A percentile compares a stretch with the other conserved stretches of the same genome.
These are phyloP conservation scores for Amiota communis DNA, from an alignment of 2,888 invertebrate genomes.

Conservation along the genomic window DNA sequence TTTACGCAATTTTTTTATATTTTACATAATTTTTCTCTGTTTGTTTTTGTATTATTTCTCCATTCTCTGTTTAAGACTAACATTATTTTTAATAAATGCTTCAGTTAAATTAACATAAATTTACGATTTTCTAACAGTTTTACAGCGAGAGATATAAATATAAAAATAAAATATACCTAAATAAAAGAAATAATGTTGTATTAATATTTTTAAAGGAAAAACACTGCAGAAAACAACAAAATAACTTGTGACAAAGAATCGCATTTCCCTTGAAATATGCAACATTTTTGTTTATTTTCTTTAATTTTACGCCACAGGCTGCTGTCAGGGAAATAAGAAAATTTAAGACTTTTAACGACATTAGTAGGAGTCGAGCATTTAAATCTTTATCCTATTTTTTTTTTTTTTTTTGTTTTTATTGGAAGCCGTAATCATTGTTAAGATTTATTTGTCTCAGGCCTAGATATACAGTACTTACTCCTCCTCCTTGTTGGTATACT, in stretches of 20 bases:
- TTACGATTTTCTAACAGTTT: slow-evolving; percentile 59
- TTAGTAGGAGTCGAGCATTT: background rate
- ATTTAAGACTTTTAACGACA: background rate
- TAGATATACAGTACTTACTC: background rate
- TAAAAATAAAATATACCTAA: too few species aligned
- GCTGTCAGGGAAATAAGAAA: background rate
- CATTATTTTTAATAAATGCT: slow-evolving; percentile 59
- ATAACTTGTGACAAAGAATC: background rate
- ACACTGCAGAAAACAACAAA: slow-evolving; percentile 24
- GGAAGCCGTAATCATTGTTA: background rate
- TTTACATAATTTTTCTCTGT: too few species aligned
- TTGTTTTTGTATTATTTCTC: background rate
- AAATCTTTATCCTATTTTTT: background rate
- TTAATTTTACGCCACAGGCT: slow-evolving; percentile 5
- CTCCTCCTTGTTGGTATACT: background rate
- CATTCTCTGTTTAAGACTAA: background rate
- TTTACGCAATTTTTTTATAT: background rate
- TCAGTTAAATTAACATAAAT: slow-evolving; percentile 61
- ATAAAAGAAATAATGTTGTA: slow-evolving; percentile 44
- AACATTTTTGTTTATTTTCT: background rate
- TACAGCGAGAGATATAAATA: slow-evolving; percentile 38
- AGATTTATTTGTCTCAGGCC: slow-evolving; percentile 10
- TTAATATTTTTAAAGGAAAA: slow-evolving; percentile 33
- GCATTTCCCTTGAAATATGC: slow-evolving; percentile 15
- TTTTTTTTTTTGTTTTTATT: background rate